These are phyloP conservation scores for Sebastes nivosus DNA, from an alignment of 2,797 vertebrate species.

Conservation along the genomic window DNA sequence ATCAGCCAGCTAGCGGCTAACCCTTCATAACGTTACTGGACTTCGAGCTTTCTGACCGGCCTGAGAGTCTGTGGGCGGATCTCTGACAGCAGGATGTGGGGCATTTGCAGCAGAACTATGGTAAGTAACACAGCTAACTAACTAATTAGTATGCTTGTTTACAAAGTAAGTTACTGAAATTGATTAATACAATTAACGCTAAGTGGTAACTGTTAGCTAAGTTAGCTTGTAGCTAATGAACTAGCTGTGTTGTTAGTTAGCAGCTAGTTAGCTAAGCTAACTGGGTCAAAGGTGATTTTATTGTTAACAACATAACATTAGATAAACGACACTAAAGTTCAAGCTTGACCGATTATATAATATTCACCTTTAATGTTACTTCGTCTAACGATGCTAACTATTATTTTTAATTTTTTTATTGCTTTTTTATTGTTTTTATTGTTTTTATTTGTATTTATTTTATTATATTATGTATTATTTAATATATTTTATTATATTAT, in stretches of 20 bases:
- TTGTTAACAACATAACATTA: not conserved
- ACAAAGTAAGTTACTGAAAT: not conserved
- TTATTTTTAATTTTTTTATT: no score
- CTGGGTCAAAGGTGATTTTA: slow-evolving; percentile 57
- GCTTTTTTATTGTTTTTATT: no score
- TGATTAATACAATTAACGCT: accelerated
- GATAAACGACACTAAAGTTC: not conserved
- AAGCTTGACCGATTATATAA: accelerated
- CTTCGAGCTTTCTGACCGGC: no score
- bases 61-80: slow-evolving; percentile 51
- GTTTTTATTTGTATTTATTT: no score
- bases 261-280: not conserved
- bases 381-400: not conserved
- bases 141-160: not conserved
- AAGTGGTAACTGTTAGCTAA: slow-evolving; percentile 14
- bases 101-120: slow-evolving; percentile 82
- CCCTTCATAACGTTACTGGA: no score
- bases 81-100: slow-evolving; percentile 79
- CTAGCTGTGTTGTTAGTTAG: not conserved
- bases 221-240: not conserved
- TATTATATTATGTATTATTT: no score
- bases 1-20: no score
- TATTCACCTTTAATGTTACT: not conserved
- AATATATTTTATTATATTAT: no score
- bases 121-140: slow-evolving; percentile 76